A percentile compares a stretch with the other conserved stretches of the same genome.
Conservation (phyloP, 2,888 invertebrate genomes). For the Microplitis deprimator region DNA sequence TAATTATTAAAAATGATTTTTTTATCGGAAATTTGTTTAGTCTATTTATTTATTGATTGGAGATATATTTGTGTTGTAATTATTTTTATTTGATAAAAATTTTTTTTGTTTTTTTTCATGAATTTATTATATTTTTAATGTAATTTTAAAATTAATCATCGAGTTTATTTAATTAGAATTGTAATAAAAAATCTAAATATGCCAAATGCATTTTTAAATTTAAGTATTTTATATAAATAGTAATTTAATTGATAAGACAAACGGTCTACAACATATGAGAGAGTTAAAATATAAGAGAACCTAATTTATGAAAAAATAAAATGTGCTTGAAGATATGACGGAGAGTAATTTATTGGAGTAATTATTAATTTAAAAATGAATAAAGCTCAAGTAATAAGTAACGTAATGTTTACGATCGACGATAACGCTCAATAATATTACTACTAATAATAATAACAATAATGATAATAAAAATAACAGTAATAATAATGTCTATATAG, state of each 20-base stretch:
- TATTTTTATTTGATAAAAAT: background rate
- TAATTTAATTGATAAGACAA: conserved; percentile 39
- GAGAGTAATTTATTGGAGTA: conserved; percentile 8
- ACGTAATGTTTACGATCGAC: conserved; percentile 1
- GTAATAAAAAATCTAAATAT: conserved; percentile 49
- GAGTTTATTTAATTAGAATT: background rate
- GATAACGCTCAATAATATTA: conserved; percentile 8
- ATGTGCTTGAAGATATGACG: background rate
- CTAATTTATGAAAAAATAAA: background rate
- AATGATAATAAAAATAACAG: background rate
- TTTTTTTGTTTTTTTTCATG: background rate
- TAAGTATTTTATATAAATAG: conserved; percentile 58
- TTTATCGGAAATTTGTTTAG: background rate
- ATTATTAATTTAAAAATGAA: background rate
- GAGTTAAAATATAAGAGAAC: background rate
- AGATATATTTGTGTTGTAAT: background rate
- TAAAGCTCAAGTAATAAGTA: conserved; percentile 1
- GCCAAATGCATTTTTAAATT: conserved; percentile 66
- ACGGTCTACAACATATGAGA: conserved; percentile 37
- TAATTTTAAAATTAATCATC: background rate
- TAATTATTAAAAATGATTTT: background rate
- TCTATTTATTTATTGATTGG: background rate
- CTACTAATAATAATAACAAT: background rate
- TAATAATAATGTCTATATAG: background rate
- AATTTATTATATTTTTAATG: too few species aligned